Evolutionary conservation across 2,888 invertebrate species (phyloP).

Genomic region (Hyppa rectilinea): DNA sequence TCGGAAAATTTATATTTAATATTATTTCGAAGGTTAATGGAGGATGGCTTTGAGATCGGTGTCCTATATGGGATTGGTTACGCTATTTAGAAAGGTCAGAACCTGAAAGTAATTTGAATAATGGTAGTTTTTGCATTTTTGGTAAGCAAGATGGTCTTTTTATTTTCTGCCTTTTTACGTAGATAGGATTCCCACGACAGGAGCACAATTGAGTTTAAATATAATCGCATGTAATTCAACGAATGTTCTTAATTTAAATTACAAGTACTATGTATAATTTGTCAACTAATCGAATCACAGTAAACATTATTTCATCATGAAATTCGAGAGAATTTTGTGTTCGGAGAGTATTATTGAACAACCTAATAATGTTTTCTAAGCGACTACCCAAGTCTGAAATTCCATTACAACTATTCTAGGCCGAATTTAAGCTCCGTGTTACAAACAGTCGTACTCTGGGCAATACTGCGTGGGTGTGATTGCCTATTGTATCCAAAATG

Average conservation of each 20-base stretch:
- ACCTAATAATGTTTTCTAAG: not conserved
- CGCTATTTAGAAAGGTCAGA: not conserved
- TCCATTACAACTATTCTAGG: not conserved
- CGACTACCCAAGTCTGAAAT: not conserved
- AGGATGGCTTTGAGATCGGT: not conserved
- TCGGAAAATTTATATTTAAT: slow-evolving; percentile 57
- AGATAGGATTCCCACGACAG: not conserved
- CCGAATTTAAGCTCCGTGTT: not conserved
- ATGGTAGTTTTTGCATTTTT: not conserved
- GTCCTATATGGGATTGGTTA: not conserved
- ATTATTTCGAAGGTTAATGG: slow-evolving; percentile 22
- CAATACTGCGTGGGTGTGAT: slow-evolving; percentile 6
- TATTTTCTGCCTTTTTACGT: not conserved
- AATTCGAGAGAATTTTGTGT: not conserved
- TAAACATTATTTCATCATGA: no score
- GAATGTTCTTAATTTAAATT: not conserved
- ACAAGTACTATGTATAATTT: not conserved
- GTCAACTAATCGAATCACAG: not conserved
- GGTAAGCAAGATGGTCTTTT: no score
- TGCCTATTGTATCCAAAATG: slow-evolving; percentile 23
- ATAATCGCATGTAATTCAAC: no score
- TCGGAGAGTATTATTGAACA: not conserved
- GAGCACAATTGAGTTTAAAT: not conserved
- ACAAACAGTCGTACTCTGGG: not conserved
- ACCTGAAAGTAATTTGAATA: not conserved